A percentile compares a stretch with the other conserved stretches of the same genome.
These are phyloP conservation scores for Phaenicophaeus curvirostris DNA, from an alignment of 2,797 vertebrate genomes.

Conservation along the genomic window DNA sequence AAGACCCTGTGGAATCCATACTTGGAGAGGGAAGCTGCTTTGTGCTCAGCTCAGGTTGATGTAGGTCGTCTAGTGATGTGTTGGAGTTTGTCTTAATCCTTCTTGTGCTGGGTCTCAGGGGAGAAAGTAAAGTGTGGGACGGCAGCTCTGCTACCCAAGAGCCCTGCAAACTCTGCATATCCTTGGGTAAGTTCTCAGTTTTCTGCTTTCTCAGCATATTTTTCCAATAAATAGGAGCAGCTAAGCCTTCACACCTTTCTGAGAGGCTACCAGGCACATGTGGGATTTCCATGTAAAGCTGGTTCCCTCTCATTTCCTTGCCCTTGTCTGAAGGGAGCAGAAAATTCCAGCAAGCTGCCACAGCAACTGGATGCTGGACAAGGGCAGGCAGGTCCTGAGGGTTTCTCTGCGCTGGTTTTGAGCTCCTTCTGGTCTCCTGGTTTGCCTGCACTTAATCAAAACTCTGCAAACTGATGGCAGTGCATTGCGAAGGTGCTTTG, in stretches of 20 bases:
- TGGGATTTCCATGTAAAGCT: neutral
- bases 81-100: neutral
- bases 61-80: neutral
- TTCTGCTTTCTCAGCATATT: neutral
- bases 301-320: neutral
- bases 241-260: neutral
- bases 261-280: neutral
- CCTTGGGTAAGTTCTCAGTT: neutral
- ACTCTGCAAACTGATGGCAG: neutral
- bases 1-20: neutral
- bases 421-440: neutral
- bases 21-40: neutral
- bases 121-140: neutral
- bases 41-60: neutral
- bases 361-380: neutral
- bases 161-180: rapidly evolving
- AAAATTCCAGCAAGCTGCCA: neutral
- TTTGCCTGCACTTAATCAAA: neutral
- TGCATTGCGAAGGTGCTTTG: neutral
- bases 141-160: rapidly evolving
- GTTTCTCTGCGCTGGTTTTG: neutral
- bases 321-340: neutral
- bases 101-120: neutral
- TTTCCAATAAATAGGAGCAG: neutral
- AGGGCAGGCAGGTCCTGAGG: neutral